Evolutionary conservation across 2,797 vertebrate genomes (phyloP).

Genomic region (Chaetodon trifasciatus): DNA sequence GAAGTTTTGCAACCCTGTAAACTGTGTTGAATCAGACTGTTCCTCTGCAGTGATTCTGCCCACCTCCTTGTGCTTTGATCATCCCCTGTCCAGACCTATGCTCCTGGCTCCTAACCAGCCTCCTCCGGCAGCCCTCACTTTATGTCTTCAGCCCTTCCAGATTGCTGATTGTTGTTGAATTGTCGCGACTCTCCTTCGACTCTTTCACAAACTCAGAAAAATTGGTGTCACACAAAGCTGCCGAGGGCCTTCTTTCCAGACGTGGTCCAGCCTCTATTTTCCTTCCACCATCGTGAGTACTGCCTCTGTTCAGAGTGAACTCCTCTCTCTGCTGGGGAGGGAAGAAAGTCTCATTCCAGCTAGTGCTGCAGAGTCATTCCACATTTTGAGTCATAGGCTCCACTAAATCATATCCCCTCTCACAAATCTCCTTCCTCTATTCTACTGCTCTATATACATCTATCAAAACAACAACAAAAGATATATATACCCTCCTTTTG

Average conservation of each 20-base stretch:
- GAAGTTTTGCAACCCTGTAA: constrained; percentile 19
- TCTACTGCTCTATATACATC: constrained; percentile 28
- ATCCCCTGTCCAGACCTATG: constrained; percentile 32
- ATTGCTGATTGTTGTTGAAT: neutral
- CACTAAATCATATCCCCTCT: constrained; percentile 30
- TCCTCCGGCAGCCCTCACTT: constrained; percentile 14
- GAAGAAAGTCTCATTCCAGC: neutral
- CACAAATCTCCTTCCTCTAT: constrained; percentile 9
- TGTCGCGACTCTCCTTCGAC: neutral
- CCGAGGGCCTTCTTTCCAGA: constrained; percentile 9
- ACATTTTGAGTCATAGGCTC: constrained; percentile 7
- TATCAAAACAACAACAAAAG: constrained; percentile 31
- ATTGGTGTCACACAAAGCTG: constrained; percentile 21
- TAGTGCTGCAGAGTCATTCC: constrained; percentile 15
- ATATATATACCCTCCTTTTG: neutral
- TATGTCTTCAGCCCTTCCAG: neutral
- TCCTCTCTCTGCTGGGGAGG: constrained; percentile 7
- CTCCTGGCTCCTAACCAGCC: constrained; percentile 14
- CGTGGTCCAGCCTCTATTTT: constrained; percentile 1
- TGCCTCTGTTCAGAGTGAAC: constrained; percentile 25
- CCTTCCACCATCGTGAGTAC: constrained; percentile 7
- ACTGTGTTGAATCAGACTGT: constrained; percentile 8
- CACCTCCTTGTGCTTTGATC: constrained; percentile 47
- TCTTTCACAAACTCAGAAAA: constrained; percentile 27
- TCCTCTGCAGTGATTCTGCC: constrained; percentile 25